Evolutionary conservation across 2,888 invertebrate genomes (phyloP), one percentile per base, ranked within the genome.

Genomic region (Acronicta psi): DNA sequence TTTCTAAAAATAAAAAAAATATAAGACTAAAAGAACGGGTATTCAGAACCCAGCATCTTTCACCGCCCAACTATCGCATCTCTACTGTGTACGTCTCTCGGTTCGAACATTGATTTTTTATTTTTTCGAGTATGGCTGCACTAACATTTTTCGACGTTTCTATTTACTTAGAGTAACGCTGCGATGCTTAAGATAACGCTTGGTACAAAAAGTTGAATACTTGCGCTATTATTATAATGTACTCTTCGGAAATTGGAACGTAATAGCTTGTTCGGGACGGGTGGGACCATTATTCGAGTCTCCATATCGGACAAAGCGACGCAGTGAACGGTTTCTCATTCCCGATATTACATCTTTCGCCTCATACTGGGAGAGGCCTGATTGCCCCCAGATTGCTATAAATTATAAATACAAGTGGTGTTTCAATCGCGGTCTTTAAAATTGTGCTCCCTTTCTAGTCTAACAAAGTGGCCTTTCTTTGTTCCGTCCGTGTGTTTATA

Each of bases 1-100:
- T 94, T 94, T 94, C 94, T 94, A 94, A 94, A 93, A 92, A 91
- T 89, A 86, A 88, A 86, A 88, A 88, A 87, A 88, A 89, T 87
- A 88, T 79, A 86, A 87, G 86, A 90, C 89, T 89, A 91, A 92
- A 92, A 92, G 90, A 92, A 88, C 88, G 81, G 87, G 82, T 89
- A 87, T 89, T 90, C 88, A 86, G 90, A 89, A 86, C 88, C 82
- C 85, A 88, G 86, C 87, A 88, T 93, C 93, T 93, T 92, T 94
- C 92, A 93, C 93, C 90, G 87, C 85, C 87, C 86, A 85, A 84
- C 87, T 91, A 90, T 88, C 84, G 85, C 85, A 88, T 87, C 85
- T 86, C 80, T 79, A 78, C 64, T 75, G 77, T 75, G 72, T 77
- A 78, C 79, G 79, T 79, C 76, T 80, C 79, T 80, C 75, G 74